Conservation (phyloP, 2,113 vertebrate genomes). For the Pangasianodon hypophthalmus region DNA sequence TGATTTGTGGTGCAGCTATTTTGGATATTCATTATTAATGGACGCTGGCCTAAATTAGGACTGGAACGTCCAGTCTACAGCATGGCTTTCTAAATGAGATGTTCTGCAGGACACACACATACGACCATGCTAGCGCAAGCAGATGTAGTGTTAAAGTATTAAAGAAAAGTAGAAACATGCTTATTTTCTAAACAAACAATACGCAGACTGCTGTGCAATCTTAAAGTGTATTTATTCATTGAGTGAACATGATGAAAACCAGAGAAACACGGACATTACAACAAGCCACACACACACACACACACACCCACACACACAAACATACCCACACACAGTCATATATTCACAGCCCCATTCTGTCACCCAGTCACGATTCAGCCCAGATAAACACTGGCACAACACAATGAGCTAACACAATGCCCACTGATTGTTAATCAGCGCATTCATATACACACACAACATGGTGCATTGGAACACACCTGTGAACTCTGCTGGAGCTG, state of each 20-base stretch:
- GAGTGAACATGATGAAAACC: constrained; percentile 20
- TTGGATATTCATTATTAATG: constrained; percentile 64
- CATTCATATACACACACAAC: constrained; percentile 46
- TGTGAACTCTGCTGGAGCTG: constrained; percentile 26
- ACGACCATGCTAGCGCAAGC: constrained; percentile 11
- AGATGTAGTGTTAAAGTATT: constrained; percentile 10
- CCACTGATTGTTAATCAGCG: constrained; percentile 57
- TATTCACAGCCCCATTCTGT: constrained; percentile 43
- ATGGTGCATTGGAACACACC: constrained; percentile 35
- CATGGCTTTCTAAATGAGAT: constrained; percentile 50
- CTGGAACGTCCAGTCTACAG: constrained; percentile 41
- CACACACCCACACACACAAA: not conserved
- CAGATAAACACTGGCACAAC: constrained; percentile 47
- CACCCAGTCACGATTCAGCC: constrained; percentile 39
- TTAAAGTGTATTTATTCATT: constrained; percentile 12
- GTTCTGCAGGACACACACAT: constrained; percentile 34
- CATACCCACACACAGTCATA: constrained; percentile 31
- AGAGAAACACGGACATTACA: constrained; percentile 23
- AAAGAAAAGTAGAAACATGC: constrained; percentile 1
- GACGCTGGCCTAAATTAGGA: constrained; percentile 59
- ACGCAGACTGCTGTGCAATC: not conserved
- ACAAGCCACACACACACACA: not conserved
- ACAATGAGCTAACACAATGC: constrained; percentile 48
- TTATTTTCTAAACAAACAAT: constrained; percentile 17
- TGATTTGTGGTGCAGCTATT: constrained; percentile 61